These are phyloP conservation scores for Oikopleura dioica DNA, from an alignment of 23 tunicate genomes.

Conservation along the genomic window DNA sequence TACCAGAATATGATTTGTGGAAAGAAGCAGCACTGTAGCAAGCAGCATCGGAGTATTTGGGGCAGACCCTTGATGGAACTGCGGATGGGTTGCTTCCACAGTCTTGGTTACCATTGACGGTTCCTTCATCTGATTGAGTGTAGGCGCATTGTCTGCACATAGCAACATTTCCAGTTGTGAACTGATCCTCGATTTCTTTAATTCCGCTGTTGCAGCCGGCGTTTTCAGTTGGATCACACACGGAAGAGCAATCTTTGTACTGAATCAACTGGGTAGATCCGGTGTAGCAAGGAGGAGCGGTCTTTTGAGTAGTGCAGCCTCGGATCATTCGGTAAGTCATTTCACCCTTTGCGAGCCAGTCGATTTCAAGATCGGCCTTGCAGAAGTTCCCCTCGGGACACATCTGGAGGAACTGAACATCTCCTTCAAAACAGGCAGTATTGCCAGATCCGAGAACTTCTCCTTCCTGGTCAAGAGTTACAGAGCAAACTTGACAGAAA, in stretches of 20 bases:
- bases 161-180: background rate
- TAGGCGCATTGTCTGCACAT: background rate
- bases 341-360: background rate
- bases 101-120: background rate
- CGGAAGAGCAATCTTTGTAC: background rate
- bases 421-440: no score
- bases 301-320: background rate
- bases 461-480: background rate
- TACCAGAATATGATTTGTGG: background rate
- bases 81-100: background rate
- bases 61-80: background rate
- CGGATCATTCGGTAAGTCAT: background rate
- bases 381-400: no score
- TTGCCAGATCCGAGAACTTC: no score
- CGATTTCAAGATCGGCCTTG: background rate
- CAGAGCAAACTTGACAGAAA: conserved; percentile 12
- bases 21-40: conserved; percentile 1
- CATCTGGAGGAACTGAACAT: no score
- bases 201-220: background rate
- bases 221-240: background rate
- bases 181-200: background rate
- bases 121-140: background rate
- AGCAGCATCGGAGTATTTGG: background rate
- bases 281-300: background rate
- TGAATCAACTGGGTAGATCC: background rate